Percentiles rank a stretch among this genome's conserved stretches.
Evolutionary conservation across 2,888 invertebrate genomes (phyloP).

Genomic region (Tenthredo mesomela): DNA sequence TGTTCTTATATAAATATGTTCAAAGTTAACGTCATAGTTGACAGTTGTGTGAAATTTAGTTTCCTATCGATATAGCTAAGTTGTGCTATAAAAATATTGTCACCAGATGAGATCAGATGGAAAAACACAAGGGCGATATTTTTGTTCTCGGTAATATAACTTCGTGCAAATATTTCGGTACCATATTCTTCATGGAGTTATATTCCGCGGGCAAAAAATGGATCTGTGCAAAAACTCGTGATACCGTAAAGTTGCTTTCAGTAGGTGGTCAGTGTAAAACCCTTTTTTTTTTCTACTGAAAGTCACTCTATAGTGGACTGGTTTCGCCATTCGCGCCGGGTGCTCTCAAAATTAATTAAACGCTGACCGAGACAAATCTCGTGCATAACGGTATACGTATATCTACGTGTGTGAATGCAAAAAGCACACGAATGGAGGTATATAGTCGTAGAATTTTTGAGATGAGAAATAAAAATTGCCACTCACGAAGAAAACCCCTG

Average conservation of each 20-base stretch:
- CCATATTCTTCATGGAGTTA: not conserved
- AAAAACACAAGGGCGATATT: not conserved
- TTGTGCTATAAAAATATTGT: not conserved
- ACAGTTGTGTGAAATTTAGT: not conserved
- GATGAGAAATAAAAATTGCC: constrained; percentile 15
- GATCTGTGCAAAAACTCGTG: not conserved
- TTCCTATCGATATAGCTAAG: not conserved
- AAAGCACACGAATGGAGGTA: not conserved
- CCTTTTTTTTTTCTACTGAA: not conserved
- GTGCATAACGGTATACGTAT: not conserved
- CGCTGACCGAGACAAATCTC: constrained; percentile 35
- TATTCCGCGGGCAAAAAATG: not conserved
- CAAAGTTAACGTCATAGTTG: not conserved
- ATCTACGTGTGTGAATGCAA: not conserved
- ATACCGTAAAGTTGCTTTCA: not conserved
- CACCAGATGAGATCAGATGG: not conserved
- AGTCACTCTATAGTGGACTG: constrained; percentile 17
- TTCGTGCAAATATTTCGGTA: not conserved
- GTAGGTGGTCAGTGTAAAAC: not conserved
- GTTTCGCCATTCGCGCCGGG: not conserved
- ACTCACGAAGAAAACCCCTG: not conserved
- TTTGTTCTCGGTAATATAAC: not conserved
- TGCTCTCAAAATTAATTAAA: constrained; percentile 34
- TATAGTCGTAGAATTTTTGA: not conserved
- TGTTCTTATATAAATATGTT: not conserved